Evolutionary conservation across 2,888 invertebrate genomes (phyloP), one percentile per base, ranked within the genome.

Genomic region (Drosophila greeni): DNA sequence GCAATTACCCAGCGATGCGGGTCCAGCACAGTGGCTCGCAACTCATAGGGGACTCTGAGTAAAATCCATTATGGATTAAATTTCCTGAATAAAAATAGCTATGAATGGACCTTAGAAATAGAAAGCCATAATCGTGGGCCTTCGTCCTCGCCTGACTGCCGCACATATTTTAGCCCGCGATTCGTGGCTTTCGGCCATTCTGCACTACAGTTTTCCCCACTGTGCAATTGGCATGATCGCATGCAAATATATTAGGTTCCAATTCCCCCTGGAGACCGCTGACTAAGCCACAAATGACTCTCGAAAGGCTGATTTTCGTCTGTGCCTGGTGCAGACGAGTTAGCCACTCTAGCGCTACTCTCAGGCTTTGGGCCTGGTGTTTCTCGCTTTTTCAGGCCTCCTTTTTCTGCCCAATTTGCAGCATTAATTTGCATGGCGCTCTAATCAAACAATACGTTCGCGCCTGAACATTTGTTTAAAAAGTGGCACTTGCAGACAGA

Each of bases 381-480:
- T 29, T 4, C 29, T 11, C 1, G 29, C 11, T 11, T 11, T 29
- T 29, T 29, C 11, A 11, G 3, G 11, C 29, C 29, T 29, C 9
- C 29, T 37, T 62, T 34, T 36, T 60, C 59, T 70, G 60, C 58
- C 64, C 66, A 80, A 76, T 76, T 80, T 77, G 74, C 68, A 74
- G 54, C 69, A 61, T 74, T 79, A 73, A 75, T 75, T 71, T 76
- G 68, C 56, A 74, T 58, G 62, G 58, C 26, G 36, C 26, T 52
- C 11, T 2, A 14, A 33, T 33, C 31, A 33, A 33, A 33, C 14
- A 2, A 33, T 31, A 31, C 12, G 31, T 31, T 31, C 31, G 20
- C 31, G 23, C n/a, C 42, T n/a, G 29, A 29, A 54, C 26, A 36
- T 54, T 16, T n/a, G n/a, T 24, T 40, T 14, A 1, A 7, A 11